Conservation (phyloP, 2,888 invertebrate species). For the Xestia ashworthii region DNA sequence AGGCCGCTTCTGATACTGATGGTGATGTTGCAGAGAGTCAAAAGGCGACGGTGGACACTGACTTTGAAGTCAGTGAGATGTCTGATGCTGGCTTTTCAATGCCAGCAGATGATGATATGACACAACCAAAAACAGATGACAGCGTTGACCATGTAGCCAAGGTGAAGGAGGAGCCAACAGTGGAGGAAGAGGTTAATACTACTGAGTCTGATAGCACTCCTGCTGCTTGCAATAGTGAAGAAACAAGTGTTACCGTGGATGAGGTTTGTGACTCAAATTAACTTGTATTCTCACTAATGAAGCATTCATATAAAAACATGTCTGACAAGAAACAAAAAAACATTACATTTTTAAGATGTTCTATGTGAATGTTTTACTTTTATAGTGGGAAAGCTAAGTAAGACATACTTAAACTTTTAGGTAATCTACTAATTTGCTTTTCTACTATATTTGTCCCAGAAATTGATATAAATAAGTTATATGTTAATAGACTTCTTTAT, state of each 20-base stretch:
- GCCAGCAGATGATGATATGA: conserved; percentile 66
- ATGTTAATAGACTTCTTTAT: neutral
- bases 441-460: neutral
- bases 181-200: conserved; percentile 45
- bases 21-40: conserved; percentile 78
- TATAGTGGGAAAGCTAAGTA: neutral
- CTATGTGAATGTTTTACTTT: neutral
- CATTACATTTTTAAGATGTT: neutral
- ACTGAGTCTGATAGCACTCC: conserved; percentile 11
- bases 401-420: neutral
- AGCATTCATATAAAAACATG: neutral
- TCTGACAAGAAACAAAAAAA: neutral
- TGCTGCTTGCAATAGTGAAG: conserved; percentile 35
- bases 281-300: neutral
- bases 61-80: conserved; percentile 71
- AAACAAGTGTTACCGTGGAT: conserved; percentile 17
- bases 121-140: conserved; percentile 65
- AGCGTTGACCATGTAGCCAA: conserved; percentile 55
- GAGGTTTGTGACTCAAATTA: conserved; percentile 36
- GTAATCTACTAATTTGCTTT: neutral
- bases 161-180: conserved; percentile 39
- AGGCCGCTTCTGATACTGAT: conserved; percentile 79
- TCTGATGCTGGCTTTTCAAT: conserved; percentile 70
- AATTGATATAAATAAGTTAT: neutral
- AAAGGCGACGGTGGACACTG: conserved; percentile 72